Percentiles rank a stretch among this genome's conserved stretches.
These are phyloP conservation scores for Acanthosepion lycidas DNA, from an alignment of 2,888 invertebrate genomes.

Conservation along the genomic window DNA sequence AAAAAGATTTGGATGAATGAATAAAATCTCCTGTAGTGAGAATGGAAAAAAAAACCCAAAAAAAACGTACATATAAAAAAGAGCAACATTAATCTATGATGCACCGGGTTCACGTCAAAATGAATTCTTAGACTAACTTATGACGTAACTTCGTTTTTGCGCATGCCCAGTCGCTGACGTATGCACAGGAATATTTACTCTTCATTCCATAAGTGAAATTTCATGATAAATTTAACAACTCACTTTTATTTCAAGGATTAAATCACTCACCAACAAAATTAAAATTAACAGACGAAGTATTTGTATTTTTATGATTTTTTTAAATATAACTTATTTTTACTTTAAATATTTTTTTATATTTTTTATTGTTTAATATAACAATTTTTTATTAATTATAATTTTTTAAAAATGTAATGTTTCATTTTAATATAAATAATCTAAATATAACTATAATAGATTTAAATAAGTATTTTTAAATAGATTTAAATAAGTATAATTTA, in stretches of 20 bases:
- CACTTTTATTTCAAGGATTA: not conserved
- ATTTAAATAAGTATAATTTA: no score
- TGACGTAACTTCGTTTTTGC: not conserved
- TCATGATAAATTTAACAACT: not conserved
- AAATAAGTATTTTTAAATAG: no score
- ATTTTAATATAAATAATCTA: no score
- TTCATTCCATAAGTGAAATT: not conserved
- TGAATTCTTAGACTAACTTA: slow-evolving; percentile 15
- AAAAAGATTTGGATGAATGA: not conserved
- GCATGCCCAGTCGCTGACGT: not conserved
- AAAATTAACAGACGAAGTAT: no score
- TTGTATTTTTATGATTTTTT: no score
- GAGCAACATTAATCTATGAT: not conserved
- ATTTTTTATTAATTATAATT: no score
- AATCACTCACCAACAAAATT: not conserved
- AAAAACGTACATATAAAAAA: not conserved
- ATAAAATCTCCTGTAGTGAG: not conserved
- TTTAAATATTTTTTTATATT: no score
- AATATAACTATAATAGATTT: no score
- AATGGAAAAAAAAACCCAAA: not conserved
- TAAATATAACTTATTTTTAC: no score
- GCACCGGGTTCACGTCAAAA: not conserved
- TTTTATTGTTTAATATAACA: no score
- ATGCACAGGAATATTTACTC: not conserved
- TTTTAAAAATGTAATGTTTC: no score